A percentile compares a stretch with the other conserved stretches of the same genome.
phyloP scores from a whole-genome alignment of 2,113 vertebrate genomes.

The Myotis yumanensis region DNA sequence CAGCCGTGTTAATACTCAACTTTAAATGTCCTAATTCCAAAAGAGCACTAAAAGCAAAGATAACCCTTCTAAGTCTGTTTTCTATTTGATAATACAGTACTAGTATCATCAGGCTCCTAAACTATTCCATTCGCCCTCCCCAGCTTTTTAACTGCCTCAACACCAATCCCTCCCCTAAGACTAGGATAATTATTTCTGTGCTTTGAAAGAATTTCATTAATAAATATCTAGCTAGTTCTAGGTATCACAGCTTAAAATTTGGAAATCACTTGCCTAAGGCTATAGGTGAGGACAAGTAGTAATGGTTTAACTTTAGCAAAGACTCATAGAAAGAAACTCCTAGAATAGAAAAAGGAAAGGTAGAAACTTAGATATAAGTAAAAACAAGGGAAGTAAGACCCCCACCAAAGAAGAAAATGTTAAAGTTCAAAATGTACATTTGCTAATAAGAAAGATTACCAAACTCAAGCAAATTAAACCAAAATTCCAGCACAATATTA shows the following conservation, averaged over 20 bases:
- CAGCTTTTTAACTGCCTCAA: neutral
- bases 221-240: slow-evolving; percentile 12
- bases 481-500: neutral
- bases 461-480: neutral
- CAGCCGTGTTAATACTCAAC: neutral
- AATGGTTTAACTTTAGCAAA: slow-evolving; percentile 13
- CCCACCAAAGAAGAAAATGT: neutral
- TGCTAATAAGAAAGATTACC: neutral
- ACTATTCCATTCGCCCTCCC: neutral
- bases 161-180: neutral
- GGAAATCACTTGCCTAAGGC: neutral
- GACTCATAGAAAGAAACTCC: neutral
- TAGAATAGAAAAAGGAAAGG: neutral
- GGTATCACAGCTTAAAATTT: neutral
- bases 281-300: neutral
- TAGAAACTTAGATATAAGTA: neutral
- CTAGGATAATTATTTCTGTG: neutral
- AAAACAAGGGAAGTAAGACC: neutral
- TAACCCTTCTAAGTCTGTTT: neutral
- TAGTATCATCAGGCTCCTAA: neutral
- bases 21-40: neutral
- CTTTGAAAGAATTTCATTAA: slow-evolving; percentile 14
- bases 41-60: neutral
- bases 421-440: neutral
- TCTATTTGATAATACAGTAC: neutral